Percentiles rank a stretch among this genome's conserved stretches.
phyloP scores from a whole-genome alignment of 2,113 vertebrate genomes.

The Labeo catla region DNA sequence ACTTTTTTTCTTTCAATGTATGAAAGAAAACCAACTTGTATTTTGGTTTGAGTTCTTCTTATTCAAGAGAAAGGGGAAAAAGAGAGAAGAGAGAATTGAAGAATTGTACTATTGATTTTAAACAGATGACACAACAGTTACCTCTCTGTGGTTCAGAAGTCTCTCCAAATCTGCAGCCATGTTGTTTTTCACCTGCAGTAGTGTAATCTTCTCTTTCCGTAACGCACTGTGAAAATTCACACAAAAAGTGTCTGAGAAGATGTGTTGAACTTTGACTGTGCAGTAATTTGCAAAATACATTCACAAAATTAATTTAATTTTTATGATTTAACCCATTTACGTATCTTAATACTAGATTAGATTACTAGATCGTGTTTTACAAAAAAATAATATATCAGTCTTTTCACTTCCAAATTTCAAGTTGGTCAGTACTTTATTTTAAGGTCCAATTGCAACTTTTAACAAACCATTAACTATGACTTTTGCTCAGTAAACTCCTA shows the following conservation, averaged over 20 bases:
- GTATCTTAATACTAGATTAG: not conserved
- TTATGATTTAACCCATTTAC: not conserved
- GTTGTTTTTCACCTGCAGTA: constrained; percentile 92
- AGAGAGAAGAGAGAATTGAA: not conserved
- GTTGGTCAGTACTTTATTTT: too few species aligned
- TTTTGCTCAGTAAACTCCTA: too few species aligned
- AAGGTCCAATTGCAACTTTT: too few species aligned
- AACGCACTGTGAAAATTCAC: constrained; percentile 78
- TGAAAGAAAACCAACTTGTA: not conserved
- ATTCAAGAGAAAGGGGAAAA: not conserved
- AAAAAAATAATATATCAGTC: not conserved
- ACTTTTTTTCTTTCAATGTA: not conserved
- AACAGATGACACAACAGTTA: constrained; percentile 64
- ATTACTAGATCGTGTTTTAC: too few species aligned
- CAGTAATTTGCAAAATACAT: not conserved
- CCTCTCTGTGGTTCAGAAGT: constrained; percentile 94
- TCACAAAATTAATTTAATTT: not conserved
- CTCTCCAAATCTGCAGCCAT: constrained; percentile 95
- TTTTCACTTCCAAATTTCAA: not conserved
- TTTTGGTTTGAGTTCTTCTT: not conserved
- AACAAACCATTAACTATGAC: too few species aligned
- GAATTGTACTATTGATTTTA: not conserved
- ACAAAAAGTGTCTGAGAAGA: not conserved
- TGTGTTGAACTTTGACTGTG: not conserved
- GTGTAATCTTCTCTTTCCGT: constrained; percentile 86